Evolutionary conservation across 2,113 vertebrate species (phyloP), one percentile per base, ranked within the genome.

Genomic region (Clarias macrocephalus): DNA sequence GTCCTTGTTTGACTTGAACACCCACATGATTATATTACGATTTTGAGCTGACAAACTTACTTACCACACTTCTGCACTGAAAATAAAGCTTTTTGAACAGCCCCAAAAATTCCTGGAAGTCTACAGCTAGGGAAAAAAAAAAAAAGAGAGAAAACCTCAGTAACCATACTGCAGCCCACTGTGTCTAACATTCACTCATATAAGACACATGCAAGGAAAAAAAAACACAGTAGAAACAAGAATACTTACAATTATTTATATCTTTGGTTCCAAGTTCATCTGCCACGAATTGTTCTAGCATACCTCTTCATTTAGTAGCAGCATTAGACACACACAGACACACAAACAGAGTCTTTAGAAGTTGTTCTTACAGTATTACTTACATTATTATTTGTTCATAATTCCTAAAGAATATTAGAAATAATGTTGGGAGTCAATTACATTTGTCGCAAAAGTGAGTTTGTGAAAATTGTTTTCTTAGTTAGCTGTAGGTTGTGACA

Each of bases 51-150:
- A 66, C 30, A 82, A 28, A 37, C 37, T 13, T 8, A 80, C 94
- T 93, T 87, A 95, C 94, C 93, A 95, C 93, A 86, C 81, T 91
- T 65, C 92, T 87, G 86, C 95, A 95, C 88, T 95, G 93, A 23
- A 86, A 23, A 83, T 93, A 95, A 37, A 95, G 91, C 5, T 89
- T 88, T 52, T 81, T 92, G 89, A 93, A 95, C 83, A 94, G 75
- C 15, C 85, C 91, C 82, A 95, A 75, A 72, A 96, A 95, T 57
- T 93, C 56, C 83, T 94, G 92, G 86, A 95, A 92, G 87, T 94
- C 92, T 11, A 94, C 15, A 3, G 77, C 95, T 96, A 76, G 42
- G 48, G 60, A 85, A 63, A 62, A 66, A 82, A 28, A 52, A 33
- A 6, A 9, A 77, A 8, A 66, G 19, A 77, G 12, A 66, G 19